Evolutionary conservation across 1,140 invertebrate genomes (phyloP).

Genomic region (Hyles euphorbiae): DNA sequence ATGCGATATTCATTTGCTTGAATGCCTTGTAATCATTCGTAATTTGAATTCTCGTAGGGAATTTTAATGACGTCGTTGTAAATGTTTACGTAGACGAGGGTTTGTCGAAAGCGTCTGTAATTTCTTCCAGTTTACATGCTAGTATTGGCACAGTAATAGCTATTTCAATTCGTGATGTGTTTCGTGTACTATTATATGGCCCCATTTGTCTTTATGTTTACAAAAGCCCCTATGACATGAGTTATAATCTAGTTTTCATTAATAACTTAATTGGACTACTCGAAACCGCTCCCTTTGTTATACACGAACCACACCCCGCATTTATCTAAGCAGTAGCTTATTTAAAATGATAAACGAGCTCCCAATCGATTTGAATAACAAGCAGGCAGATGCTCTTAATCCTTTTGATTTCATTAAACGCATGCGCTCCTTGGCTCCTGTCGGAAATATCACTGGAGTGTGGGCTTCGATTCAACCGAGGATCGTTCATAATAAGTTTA

Average conservation of each 20-base stretch:
- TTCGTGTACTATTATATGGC: no score
- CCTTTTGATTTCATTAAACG: slow-evolving; percentile 75
- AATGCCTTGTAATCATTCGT: slow-evolving; percentile 48
- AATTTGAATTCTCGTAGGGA: slow-evolving; percentile 35
- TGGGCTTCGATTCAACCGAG: slow-evolving; percentile 47
- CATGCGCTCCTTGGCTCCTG: slow-evolving; percentile 67
- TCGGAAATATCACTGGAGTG: slow-evolving; percentile 74
- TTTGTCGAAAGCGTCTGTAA: slow-evolving; percentile 14
- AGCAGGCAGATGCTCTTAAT: slow-evolving; percentile 74
- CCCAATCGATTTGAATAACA: slow-evolving; percentile 75
- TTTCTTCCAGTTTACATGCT: slow-evolving; percentile 5
- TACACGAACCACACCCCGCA: slow-evolving; percentile 63
- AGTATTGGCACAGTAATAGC: no score
- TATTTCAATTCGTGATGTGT: no score
- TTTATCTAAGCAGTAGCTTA: slow-evolving; percentile 73
- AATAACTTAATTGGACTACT: slow-evolving; percentile 67
- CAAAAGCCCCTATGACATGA: not conserved
- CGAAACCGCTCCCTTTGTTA: slow-evolving; percentile 61
- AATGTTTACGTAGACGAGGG: slow-evolving; percentile 30
- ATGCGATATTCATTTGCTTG: slow-evolving; percentile 54
- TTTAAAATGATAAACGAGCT: slow-evolving; percentile 74
- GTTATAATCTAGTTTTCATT: slow-evolving; percentile 32
- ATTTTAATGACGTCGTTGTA: slow-evolving; percentile 43
- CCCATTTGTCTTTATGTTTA: no score
- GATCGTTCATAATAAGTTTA: slow-evolving; percentile 54